Conservation (phyloP, 2,113 vertebrate species). For the Ariopsis seemanni region DNA sequence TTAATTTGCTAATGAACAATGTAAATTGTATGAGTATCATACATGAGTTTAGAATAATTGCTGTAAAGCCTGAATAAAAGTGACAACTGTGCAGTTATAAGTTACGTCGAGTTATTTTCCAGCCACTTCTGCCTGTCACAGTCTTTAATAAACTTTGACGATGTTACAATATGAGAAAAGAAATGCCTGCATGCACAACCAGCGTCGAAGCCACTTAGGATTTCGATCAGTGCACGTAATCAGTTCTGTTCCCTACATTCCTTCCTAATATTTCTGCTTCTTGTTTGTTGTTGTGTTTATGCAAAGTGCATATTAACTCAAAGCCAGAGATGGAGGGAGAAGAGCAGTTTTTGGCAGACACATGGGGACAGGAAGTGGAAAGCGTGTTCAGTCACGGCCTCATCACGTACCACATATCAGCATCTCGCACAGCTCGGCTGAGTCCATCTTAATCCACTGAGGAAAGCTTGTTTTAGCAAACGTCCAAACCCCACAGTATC, state of each 20-base stretch:
- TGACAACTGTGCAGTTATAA: not conserved
- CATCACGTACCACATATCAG: slow-evolving; percentile 55
- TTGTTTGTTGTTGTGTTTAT: slow-evolving; percentile 41
- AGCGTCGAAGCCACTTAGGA: slow-evolving; percentile 25
- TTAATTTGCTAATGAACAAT: not conserved
- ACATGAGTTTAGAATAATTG: not conserved
- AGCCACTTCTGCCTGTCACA: not conserved
- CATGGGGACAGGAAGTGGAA: slow-evolving; percentile 55
- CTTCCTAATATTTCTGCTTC: not conserved
- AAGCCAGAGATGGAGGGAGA: not conserved
- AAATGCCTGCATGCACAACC: not conserved
- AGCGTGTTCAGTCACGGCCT: slow-evolving; percentile 47
- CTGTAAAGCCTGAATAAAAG: not conserved
- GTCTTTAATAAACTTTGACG: not conserved
- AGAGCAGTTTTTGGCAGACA: slow-evolving; percentile 50
- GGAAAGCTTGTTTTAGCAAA: slow-evolving; percentile 40
- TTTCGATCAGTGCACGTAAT: slow-evolving; percentile 1
- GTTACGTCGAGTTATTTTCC: not conserved
- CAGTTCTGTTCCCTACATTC: not conserved
- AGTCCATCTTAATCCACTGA: slow-evolving; percentile 41
- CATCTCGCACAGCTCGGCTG: slow-evolving; percentile 29
- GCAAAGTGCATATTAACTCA: slow-evolving; percentile 7
- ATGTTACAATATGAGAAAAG: not conserved
- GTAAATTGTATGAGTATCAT: not conserved
- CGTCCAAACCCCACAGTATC: slow-evolving; percentile 13